Percentiles rank a stretch among this genome's conserved stretches.
These are phyloP conservation scores for Pristionchus exspectatus DNA, from an alignment of 2,888 invertebrate species.

Conservation along the genomic window DNA sequence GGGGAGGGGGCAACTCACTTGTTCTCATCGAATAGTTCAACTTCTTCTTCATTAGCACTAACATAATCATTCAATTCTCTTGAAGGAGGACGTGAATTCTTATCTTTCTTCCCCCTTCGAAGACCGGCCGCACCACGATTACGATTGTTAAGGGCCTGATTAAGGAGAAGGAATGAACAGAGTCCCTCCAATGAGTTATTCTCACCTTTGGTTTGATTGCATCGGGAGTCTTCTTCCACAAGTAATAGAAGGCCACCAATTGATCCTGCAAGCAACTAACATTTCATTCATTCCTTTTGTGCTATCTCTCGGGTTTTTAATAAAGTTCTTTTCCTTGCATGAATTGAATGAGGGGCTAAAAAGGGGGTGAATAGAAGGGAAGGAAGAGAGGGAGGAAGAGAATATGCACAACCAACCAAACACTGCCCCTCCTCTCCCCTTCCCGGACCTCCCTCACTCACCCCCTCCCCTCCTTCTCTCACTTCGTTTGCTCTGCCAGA, in stretches of 20 bases:
- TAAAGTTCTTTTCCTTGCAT: background rate
- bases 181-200: background rate
- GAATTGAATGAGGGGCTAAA: background rate
- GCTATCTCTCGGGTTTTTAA: background rate
- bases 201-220: conserved; percentile 92
- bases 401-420: background rate
- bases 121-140: background rate
- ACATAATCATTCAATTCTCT: conserved; percentile 83
- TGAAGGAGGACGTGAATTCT: conserved; percentile 78
- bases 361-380: background rate
- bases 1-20: background rate
- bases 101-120: conserved; percentile 57
- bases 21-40: conserved; percentile 95
- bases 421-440: background rate
- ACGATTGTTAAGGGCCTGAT: conserved; percentile 57
- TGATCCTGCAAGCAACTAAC: conserved; percentile 85
- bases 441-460: background rate
- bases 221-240: conserved; percentile 99
- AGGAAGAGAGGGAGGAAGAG: conserved; percentile 11
- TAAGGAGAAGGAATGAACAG: background rate
- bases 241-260: conserved; percentile 97
- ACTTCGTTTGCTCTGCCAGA: conserved; percentile 15
- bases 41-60: conserved; percentile 83
- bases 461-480: background rate
- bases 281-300: background rate